Base-by-base conservation (phyloP, 2,888 invertebrate genomes). In the Dolichomitus sp. region DNA sequence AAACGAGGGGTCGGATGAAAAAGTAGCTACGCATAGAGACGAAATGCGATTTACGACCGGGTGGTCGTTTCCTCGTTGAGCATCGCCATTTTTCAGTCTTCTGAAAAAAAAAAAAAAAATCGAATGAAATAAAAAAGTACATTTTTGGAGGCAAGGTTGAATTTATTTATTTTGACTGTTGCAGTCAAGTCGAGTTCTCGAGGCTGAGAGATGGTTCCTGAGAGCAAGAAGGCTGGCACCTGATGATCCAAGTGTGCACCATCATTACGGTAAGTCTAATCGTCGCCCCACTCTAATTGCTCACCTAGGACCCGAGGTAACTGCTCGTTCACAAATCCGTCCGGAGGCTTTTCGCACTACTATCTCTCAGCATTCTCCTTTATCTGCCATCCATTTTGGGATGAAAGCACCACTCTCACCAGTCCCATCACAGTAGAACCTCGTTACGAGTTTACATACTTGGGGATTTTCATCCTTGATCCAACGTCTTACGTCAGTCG, bases 141-240 rank as follows among this genome's bases (percentile, higher is more conserved):
- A 52, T 9, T n/a, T 9, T 11, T 30, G n/a, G 12, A 19, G 12
- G 54, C 19, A 17, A 65, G 42, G 73, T 72, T 45, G 27, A 42
- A 11, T 66, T 72, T 70, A 45, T 65, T 73, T 70, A 81, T 84
- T 89, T 91, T 23, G 37, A 80, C 63, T 69, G 86, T 95, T 94
- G 66, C 95, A 97, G 97, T 96, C 97, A 92, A 97, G 97, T 91
- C 95, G 98, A 90, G 95, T 96, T 80, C 95, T 96, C 75, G 98
- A 98, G 94, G 98, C 98, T 0, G 98, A 98, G 94, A 95, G 96
- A 91, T 98, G 98, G 98, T 98, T 98, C 93, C 95, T 97, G 90
- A 97, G 97, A 93, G 98, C 98, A 33, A 95, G 97, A 87, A 95
- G 96, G 86, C 94, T 98, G 89, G 98, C 98, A 80, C 98, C 98